Evolutionary conservation across 1,140 invertebrate genomes (phyloP).

Genomic region (Hypsibius dujardini): DNA sequence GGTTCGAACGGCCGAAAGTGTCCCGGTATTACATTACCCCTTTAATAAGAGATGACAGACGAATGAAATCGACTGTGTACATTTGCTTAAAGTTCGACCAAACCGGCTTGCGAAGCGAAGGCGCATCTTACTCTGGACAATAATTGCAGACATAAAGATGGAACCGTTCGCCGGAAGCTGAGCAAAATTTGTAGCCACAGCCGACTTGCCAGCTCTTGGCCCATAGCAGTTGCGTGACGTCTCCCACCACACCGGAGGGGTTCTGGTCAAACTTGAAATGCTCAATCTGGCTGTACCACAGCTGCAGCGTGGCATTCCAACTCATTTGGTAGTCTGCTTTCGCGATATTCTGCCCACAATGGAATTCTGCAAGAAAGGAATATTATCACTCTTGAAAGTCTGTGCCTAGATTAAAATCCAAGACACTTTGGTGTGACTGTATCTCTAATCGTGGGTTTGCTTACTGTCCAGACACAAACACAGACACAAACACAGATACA

Average conservation of each 20-base stretch:
- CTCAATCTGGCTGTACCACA: constrained; percentile 4
- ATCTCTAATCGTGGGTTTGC: no score
- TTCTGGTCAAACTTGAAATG: neutral
- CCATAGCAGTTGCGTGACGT: neutral
- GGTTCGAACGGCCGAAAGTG: neutral
- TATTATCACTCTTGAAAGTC: no score
- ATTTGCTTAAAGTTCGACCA: no score
- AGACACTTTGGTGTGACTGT: no score
- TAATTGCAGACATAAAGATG: constrained; percentile 6
- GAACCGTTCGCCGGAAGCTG: neutral
- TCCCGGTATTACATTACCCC: neutral
- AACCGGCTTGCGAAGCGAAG: no score
- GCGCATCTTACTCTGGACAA: neutral
- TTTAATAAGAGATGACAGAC: no score
- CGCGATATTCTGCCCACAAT: neutral
- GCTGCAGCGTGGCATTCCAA: constrained; percentile 4
- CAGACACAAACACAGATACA: no score
- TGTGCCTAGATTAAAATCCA: no score
- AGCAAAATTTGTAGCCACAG: neutral
- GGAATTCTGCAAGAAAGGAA: neutral
- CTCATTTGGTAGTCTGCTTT: neutral
- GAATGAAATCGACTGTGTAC: no score
- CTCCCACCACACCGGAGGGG: neutral
- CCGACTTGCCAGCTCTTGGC: constrained; percentile 4
- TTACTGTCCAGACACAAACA: no score